Percentiles rank a stretch among this genome's conserved stretches.
These are phyloP conservation scores for Rhopalosiphum nymphaeae DNA, from an alignment of 2,888 invertebrate genomes.

Conservation along the genomic window DNA sequence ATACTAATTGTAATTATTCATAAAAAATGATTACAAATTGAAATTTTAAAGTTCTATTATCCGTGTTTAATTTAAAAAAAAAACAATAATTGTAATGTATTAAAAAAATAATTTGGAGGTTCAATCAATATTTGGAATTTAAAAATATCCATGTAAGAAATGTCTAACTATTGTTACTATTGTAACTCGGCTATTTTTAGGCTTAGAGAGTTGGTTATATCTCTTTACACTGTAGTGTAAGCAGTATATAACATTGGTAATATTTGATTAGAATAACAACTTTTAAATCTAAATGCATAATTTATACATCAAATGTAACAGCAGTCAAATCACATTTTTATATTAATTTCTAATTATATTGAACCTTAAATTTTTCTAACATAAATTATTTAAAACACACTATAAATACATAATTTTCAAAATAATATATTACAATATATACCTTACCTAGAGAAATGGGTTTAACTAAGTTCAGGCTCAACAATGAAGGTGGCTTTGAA, in stretches of 20 bases:
- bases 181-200: too few relatives aligned
- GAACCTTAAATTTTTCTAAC: not conserved
- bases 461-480: slow-evolving; percentile 46
- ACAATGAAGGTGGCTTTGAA: slow-evolving; percentile 54
- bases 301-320: too few relatives aligned
- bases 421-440: slow-evolving; percentile 1
- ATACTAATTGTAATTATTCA: too few relatives aligned
- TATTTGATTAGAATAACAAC: not conserved
- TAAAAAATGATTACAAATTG: too few relatives aligned
- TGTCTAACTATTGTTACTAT: too few relatives aligned
- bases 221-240: not conserved
- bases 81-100: too few relatives aligned
- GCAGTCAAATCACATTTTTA: not conserved
- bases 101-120: too few relatives aligned
- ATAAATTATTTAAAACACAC: not conserved
- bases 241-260: not conserved
- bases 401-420: not conserved
- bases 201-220: too few relatives aligned
- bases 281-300: not conserved
- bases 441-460: slow-evolving; percentile 34
- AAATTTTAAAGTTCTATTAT: too few relatives aligned
- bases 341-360: not conserved
- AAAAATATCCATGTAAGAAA: too few relatives aligned
- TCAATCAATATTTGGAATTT: too few relatives aligned
- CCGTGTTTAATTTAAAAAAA: too few relatives aligned